phyloP scores from a whole-genome alignment of 2,888 invertebrate species.

The Rhodophaea formosa region DNA sequence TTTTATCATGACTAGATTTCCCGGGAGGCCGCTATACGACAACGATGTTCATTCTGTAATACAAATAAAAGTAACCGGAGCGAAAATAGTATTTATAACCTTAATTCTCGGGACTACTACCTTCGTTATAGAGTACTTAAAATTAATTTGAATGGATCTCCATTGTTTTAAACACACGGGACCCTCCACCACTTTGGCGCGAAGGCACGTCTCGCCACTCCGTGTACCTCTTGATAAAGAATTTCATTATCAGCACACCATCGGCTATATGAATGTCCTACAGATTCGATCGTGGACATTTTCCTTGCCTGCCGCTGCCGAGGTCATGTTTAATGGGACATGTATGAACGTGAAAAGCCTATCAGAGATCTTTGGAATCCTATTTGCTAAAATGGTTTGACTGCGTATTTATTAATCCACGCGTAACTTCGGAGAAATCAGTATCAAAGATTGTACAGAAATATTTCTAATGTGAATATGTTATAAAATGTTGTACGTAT shows the following conservation, averaged over 20 bases:
- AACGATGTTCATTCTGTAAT: slow-evolving; percentile 6
- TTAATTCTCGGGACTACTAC: background rate
- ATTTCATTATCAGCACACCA: slow-evolving; percentile 68
- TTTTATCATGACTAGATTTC: slow-evolving; percentile 3
- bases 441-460: no score
- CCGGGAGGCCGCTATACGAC: background rate
- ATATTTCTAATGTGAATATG: no score
- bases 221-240: slow-evolving; percentile 65
- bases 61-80: background rate
- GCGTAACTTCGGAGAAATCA: no score
- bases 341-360: background rate
- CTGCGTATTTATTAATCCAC: no score
- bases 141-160: slow-evolving; percentile 22
- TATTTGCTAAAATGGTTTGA: no score
- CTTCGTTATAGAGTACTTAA: background rate
- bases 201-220: slow-evolving; percentile 57
- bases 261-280: slow-evolving; percentile 52
- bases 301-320: slow-evolving; percentile 27
- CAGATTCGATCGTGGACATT: slow-evolving; percentile 44
- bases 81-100: background rate
- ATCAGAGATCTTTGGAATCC: background rate
- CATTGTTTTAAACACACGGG: slow-evolving; percentile 23
- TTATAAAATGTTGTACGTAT: no score
- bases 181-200: slow-evolving; percentile 2
- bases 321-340: slow-evolving; percentile 29